Evolutionary conservation across 92 coral and sea anemone genomes (phyloP), one percentile per base, ranked within the genome.

Genomic region (Diadumene lineata): DNA sequence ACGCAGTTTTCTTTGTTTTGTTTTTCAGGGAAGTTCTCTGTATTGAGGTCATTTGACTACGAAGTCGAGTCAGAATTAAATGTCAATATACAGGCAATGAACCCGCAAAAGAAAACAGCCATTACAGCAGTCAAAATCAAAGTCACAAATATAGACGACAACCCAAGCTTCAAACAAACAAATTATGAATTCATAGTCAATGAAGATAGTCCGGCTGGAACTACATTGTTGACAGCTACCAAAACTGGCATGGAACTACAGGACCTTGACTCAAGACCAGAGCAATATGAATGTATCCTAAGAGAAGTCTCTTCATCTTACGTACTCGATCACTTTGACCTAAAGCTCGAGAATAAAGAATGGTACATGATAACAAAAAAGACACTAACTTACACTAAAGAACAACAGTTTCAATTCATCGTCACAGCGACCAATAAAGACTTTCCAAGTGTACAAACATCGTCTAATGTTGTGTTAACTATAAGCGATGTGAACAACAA

Each of bases 11-110:
- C 19, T 53, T 53, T 53, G 10, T 2, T 34, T 33, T 34, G 28
- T 1, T 64, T 24, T 13, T 24, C 85, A 87, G 98, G 98, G 0
- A 70, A 50, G 6, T 56, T 94, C 25, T 86, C 90, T 34, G 71
- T 80, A 3, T 31, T 64, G 55, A 75, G 81, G 48, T 82, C 97
- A 33, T 78, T 94, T 61, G 82, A 92, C 83, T 92, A 77, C 79
- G 89, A 86, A 84, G 32, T 69, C 19, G 89, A 74, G 58, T 77
- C 73, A 32, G 93, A 82, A 25, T 93, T 83, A 55, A 62, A 32
- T 11, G 67, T 94, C 30, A 76, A 65, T 68, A 88, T 92, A 10
- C 86, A 79, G 48, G 98, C 98, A 32, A 66, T 61, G 32, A 85
- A 82, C 53, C 57, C 80, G 23, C 55, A 72, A 25, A 82, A 74